These are phyloP conservation scores for Laterallus jamaicensis DNA, from an alignment of 2,113 vertebrate species.

Conservation along the genomic window DNA sequence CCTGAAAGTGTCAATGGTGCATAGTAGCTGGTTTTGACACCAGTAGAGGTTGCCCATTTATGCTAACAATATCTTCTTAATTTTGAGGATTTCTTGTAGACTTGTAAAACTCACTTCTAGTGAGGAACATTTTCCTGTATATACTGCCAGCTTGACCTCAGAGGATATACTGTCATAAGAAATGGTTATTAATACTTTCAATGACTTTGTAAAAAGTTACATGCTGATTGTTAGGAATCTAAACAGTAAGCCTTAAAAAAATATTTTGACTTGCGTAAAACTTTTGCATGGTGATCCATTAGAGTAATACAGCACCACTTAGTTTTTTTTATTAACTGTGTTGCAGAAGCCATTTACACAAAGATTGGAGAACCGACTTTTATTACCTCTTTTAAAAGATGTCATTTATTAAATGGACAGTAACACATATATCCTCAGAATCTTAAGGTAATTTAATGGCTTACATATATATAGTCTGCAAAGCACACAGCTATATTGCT, in stretches of 20 bases:
- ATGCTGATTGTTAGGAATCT: not conserved
- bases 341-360: not conserved
- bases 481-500: not conserved
- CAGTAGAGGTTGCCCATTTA: not conserved
- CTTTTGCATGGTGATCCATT: not conserved
- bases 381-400: not conserved
- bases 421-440: not conserved
- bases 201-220: not conserved
- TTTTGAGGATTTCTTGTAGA: not conserved
- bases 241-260: not conserved
- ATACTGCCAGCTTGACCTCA: not conserved
- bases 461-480: not conserved
- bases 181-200: not conserved
- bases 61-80: not conserved
- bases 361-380: not conserved
- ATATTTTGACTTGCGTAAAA: not conserved
- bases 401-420: not conserved
- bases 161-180: not conserved
- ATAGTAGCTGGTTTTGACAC: not conserved
- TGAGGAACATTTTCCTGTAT: not conserved
- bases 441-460: not conserved
- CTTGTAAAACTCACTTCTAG: not conserved
- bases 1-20: not conserved
- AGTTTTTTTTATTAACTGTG: not conserved
- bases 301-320: not conserved